phyloP scores from a whole-genome alignment of 2,797 vertebrate genomes.

The Urophycis tenuis region DNA sequence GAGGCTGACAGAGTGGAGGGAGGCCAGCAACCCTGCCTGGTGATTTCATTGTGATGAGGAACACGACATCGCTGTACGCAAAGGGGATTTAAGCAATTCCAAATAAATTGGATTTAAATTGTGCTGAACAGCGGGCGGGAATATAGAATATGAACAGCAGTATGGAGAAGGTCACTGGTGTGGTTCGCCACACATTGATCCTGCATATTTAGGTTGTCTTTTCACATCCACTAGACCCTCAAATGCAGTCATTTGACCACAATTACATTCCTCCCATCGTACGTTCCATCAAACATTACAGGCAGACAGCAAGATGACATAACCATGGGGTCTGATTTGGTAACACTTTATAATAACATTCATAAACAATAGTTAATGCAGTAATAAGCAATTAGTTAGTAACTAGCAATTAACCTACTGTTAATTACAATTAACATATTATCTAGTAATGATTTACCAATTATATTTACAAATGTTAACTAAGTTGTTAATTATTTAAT shows the following conservation, averaged over 20 bases:
- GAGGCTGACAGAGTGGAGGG: slow-evolving; percentile 31
- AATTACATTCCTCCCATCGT: too few relatives aligned
- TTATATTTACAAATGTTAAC: too few relatives aligned
- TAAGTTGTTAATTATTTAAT: too few relatives aligned
- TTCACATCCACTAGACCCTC: neutral
- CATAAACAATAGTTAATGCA: too few relatives aligned
- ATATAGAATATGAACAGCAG: slow-evolving; percentile 14
- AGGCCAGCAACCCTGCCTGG: slow-evolving; percentile 43
- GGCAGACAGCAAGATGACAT: too few relatives aligned
- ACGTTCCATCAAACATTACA: too few relatives aligned
- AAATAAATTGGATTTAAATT: slow-evolving; percentile 48
- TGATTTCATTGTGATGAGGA: slow-evolving; percentile 61
- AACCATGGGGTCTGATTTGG: too few relatives aligned
- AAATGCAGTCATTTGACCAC: neutral
- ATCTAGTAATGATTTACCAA: too few relatives aligned
- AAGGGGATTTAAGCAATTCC: slow-evolving; percentile 45
- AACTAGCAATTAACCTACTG: too few relatives aligned
- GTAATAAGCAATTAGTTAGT: too few relatives aligned
- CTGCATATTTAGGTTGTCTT: neutral
- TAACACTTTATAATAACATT: too few relatives aligned
- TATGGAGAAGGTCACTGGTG: slow-evolving; percentile 22
- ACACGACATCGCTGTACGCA: slow-evolving; percentile 46
- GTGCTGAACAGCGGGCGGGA: slow-evolving; percentile 22
- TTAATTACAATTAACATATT: too few relatives aligned
- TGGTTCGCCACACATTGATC: neutral